Evolutionary conservation across 2,888 invertebrate genomes (phyloP).

Genomic region (Dynastes tityus): DNA sequence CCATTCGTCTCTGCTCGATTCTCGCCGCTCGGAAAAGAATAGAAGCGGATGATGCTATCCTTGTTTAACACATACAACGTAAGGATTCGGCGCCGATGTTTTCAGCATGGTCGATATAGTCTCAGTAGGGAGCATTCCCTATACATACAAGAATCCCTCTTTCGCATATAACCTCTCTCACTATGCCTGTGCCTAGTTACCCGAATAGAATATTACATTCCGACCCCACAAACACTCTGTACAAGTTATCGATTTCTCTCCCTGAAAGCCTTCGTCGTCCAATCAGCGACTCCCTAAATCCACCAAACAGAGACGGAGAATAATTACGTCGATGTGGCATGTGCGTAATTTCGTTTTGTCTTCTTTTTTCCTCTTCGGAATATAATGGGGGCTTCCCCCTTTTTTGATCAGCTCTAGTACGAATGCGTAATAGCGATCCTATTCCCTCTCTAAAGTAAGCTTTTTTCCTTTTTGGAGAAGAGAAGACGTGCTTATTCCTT

Average conservation of each 20-base stretch:
- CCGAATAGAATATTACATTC: constrained; percentile 59
- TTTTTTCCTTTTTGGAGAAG: neutral
- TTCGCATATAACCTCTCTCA: constrained; percentile 60
- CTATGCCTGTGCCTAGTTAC: constrained; percentile 51
- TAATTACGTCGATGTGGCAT: constrained; percentile 47
- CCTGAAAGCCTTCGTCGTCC: constrained; percentile 59
- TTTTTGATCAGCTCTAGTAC: constrained; percentile 40
- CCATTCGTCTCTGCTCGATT: constrained; percentile 43
- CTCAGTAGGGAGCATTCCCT: constrained; percentile 59
- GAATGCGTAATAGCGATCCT: constrained; percentile 34
- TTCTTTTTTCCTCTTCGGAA: constrained; percentile 35
- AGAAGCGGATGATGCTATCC: neutral
- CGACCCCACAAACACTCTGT: constrained; percentile 58
- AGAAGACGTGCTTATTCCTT: too few relatives aligned
- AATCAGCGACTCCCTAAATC: constrained; percentile 55
- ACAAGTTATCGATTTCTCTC: constrained; percentile 61
- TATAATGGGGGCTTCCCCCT: constrained; percentile 32
- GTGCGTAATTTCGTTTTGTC: constrained; percentile 51
- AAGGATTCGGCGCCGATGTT: constrained; percentile 53
- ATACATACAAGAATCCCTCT: constrained; percentile 60
- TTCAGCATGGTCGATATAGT: constrained; percentile 59
- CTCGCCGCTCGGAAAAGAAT: neutral
- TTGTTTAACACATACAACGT: neutral
- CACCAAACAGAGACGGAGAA: constrained; percentile 48
- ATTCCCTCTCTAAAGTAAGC: constrained; percentile 2